phyloP scores from a whole-genome alignment of 2,888 invertebrate genomes.

The Notodonta dromedarius region DNA sequence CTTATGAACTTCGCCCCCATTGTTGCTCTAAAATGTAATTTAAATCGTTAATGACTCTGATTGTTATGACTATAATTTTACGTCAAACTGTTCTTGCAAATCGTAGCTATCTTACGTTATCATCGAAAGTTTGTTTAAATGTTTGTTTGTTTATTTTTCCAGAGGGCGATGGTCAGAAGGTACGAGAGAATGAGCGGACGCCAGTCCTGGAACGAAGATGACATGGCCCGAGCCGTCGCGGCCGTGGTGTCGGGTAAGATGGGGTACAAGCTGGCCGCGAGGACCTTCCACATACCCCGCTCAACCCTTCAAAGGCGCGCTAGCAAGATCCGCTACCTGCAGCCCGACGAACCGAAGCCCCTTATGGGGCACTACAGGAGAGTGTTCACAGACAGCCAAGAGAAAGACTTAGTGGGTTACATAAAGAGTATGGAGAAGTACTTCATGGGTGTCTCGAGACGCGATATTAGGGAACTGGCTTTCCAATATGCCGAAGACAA shows the following conservation, averaged over 20 bases:
- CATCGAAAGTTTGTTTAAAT: neutral
- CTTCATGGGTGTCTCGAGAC: slow-evolving; percentile 77
- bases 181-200: slow-evolving; percentile 82
- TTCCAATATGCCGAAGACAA: slow-evolving; percentile 80
- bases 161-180: slow-evolving; percentile 79
- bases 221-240: slow-evolving; percentile 80
- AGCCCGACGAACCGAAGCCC: slow-evolving; percentile 74
- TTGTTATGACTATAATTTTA: slow-evolving; percentile 34
- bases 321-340: slow-evolving; percentile 76
- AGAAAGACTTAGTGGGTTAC: slow-evolving; percentile 77
- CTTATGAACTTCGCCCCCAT: neutral
- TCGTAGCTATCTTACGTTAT: slow-evolving; percentile 9
- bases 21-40: slow-evolving; percentile 5
- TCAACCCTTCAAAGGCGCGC: slow-evolving; percentile 78
- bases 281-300: slow-evolving; percentile 78
- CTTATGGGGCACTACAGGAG: slow-evolving; percentile 78
- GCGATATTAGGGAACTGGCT: slow-evolving; percentile 77
- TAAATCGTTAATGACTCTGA: slow-evolving; percentile 15
- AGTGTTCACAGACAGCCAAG: slow-evolving; percentile 78
- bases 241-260: slow-evolving; percentile 80
- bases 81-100: slow-evolving; percentile 17
- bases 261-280: slow-evolving; percentile 79
- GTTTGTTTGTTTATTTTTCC: slow-evolving; percentile 44
- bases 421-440: slow-evolving; percentile 80
- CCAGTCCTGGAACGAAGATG: slow-evolving; percentile 80